Conservation (phyloP, 2,113 vertebrate genomes). For the Egretta garzetta region DNA sequence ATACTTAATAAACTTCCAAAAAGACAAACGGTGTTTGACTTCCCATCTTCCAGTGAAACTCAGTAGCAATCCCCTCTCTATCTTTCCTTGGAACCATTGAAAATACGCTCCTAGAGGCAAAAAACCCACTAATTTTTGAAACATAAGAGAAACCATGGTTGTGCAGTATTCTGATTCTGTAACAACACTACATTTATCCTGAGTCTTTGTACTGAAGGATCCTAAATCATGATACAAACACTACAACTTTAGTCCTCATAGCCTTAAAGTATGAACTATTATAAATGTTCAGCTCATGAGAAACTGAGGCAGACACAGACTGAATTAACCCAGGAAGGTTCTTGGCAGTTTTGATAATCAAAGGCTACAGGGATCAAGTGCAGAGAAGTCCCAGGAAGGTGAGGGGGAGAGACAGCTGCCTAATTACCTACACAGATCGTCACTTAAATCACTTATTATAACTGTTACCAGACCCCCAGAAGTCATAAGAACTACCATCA, state of each 20-base stretch:
- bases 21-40: background rate
- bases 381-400: background rate
- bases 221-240: background rate
- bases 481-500: background rate
- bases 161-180: background rate
- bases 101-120: background rate
- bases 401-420: background rate
- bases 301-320: background rate
- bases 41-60: background rate
- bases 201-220: background rate
- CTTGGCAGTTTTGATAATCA: background rate
- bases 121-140: background rate
- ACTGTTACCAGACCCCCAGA: background rate
- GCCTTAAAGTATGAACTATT: background rate
- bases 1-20: background rate
- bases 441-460: background rate
- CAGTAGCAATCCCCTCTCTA: background rate
- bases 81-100: background rate
- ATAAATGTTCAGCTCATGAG: background rate
- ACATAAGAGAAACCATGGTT: background rate
- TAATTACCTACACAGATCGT: background rate
- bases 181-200: background rate
- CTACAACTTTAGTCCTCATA: background rate
- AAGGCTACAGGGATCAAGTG: background rate
- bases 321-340: background rate